Base-by-base conservation (phyloP, 2,113 vertebrate genomes). In the Eleginops maclovinus region DNA sequence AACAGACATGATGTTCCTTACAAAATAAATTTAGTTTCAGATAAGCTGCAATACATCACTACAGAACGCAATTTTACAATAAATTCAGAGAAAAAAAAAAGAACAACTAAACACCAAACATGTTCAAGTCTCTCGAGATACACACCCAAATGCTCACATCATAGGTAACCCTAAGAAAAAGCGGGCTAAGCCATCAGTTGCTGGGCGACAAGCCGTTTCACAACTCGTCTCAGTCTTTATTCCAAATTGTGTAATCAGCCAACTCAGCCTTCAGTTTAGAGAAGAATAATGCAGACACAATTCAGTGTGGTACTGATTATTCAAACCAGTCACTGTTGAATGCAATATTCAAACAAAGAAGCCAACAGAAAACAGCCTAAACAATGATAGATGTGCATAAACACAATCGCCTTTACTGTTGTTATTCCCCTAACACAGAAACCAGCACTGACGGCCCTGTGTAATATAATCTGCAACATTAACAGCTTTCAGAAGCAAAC, bases 191-290 rank as follows among this genome's bases (percentile, higher is more conserved):
- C 59, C 36, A 82, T 59, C 58, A 50, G 74, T 91, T 88, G 76
- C 89, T 49, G 68, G 53, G 89, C 59, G 60, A 90, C 81, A 49
- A 75, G 59, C 58, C 53, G 62, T 75, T 80, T 84, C 76, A 87
- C 75, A 69, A 49, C 61, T 66, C 73, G 68, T 82, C 17, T 6
- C 16, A 62, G 58, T 44, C 47, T 65, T 72, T 59, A 44, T 80
- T 77, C 47, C 60, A 84, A 84, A 74, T 49, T 59, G 69, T 69
- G 65, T 56, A 75, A 72, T 85, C 50, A 75, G 56, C 7, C 26
- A 56, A 31, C 26, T 81, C 61, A 82, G 69, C 44, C 65, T 56
- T 81, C 72, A 83, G 31, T 41, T 47, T 16, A 56, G 53, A 85
- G 65, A 79, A 50, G 71, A 73, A 88, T 73, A 66, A 72, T 41